Evolutionary conservation across 2,888 invertebrate genomes (phyloP).

Genomic region (Therioaphis trifolii): DNA sequence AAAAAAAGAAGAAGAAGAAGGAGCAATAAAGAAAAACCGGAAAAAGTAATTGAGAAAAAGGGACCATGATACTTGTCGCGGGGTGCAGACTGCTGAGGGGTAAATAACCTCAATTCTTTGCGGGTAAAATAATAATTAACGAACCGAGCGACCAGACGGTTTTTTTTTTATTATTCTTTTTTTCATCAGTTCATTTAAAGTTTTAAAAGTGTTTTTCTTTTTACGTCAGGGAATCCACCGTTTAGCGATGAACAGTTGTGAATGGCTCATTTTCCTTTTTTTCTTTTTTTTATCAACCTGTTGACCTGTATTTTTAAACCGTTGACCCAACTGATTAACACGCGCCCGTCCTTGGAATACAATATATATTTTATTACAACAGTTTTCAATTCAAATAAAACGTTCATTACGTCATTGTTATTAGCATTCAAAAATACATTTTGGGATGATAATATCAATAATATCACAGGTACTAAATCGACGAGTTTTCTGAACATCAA

Average conservation of each 20-base stretch:
- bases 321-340: slow-evolving; percentile 17
- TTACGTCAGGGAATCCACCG: slow-evolving; percentile 21
- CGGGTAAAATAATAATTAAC: slow-evolving; percentile 61
- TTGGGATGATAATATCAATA: neutral
- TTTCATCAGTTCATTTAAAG: slow-evolving; percentile 53
- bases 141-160: slow-evolving; percentile 36
- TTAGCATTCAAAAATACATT: no score
- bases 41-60: slow-evolving; percentile 57
- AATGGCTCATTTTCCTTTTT: slow-evolving; percentile 16
- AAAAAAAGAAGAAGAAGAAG: neutral
- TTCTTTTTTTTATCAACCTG: slow-evolving; percentile 55
- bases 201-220: slow-evolving; percentile 55
- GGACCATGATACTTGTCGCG: slow-evolving; percentile 43
- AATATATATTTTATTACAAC: no score
- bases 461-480: no score
- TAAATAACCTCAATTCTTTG: slow-evolving; percentile 51
- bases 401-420: no score
- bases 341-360: neutral
- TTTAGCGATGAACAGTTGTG: slow-evolving; percentile 47
- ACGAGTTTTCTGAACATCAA: no score
- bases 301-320: slow-evolving; percentile 43
- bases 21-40: slow-evolving; percentile 19
- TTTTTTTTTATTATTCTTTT: slow-evolving; percentile 40
- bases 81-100: slow-evolving; percentile 25
- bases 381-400: no score